These are phyloP conservation scores for Drosophila pectinifera DNA, from an alignment of 1,140 invertebrate genomes.

Conservation along the genomic window DNA sequence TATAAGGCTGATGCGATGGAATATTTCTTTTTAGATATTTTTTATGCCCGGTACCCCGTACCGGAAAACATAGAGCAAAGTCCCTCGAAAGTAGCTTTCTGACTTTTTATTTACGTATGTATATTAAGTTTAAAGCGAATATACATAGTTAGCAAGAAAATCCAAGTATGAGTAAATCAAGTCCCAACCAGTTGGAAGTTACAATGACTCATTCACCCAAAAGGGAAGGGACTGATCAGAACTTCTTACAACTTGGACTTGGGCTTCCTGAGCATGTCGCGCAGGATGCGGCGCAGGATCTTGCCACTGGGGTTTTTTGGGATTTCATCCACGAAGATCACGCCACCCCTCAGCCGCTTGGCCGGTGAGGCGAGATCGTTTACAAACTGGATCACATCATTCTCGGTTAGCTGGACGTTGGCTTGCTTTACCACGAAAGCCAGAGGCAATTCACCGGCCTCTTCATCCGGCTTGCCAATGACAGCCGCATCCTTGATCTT, in stretches of 20 bases:
- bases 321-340: constrained; percentile 88
- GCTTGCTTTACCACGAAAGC: constrained; percentile 88
- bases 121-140: too few relatives aligned
- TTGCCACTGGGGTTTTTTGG: constrained; percentile 90
- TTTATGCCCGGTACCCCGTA: too few relatives aligned
- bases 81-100: too few relatives aligned
- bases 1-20: too few relatives aligned
- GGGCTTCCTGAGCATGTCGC: constrained; percentile 81
- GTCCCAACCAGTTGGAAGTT: constrained; percentile 67
- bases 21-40: too few relatives aligned
- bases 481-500: constrained; percentile 91
- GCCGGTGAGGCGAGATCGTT: constrained; percentile 86
- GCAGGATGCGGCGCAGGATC: constrained; percentile 87
- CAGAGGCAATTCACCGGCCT: constrained; percentile 89
- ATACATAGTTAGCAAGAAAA: neutral
- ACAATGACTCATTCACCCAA: constrained; percentile 53
- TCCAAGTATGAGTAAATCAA: constrained; percentile 44
- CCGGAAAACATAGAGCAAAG: too few relatives aligned
- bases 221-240: neutral
- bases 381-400: constrained; percentile 86
- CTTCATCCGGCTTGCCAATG: constrained; percentile 89
- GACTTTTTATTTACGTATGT: too few relatives aligned
- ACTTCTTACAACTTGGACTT: constrained; percentile 80
- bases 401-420: constrained; percentile 84
- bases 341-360: constrained; percentile 88